phyloP scores from a whole-genome alignment of 2,797 vertebrate species.

The Odontamblyopus lacepedii region DNA sequence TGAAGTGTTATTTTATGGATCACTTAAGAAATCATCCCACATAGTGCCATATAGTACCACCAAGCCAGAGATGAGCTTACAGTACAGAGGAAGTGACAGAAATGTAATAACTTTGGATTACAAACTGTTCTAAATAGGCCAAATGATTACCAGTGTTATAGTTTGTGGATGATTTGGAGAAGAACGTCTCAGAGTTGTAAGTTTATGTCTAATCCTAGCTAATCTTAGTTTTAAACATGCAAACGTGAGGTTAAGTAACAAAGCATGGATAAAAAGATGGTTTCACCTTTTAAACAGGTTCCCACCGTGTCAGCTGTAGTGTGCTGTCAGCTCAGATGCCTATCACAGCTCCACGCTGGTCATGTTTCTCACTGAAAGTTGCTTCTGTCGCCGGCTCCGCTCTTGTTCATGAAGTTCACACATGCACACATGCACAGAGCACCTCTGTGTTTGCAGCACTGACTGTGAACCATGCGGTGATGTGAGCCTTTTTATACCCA shows the following conservation, averaged over 20 bases:
- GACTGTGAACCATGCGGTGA: constrained; percentile 18
- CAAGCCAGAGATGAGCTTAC: too few species aligned
- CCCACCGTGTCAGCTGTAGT: constrained; percentile 64
- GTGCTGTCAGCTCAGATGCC: constrained; percentile 33
- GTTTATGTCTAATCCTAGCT: too few species aligned
- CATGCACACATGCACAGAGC: not conserved
- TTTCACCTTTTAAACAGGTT: not conserved
- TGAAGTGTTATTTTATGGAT: too few species aligned
- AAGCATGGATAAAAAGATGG: not conserved
- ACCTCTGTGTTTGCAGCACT: constrained; percentile 6
- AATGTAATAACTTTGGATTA: too few species aligned
- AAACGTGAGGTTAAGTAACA: not conserved
- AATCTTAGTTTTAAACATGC: not conserved
- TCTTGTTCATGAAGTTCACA: not conserved
- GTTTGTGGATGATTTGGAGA: too few species aligned
- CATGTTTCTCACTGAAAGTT: constrained; percentile 46
- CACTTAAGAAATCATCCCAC: too few species aligned
- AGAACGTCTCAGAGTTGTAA: not conserved
- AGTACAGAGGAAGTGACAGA: too few species aligned
- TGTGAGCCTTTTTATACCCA: constrained; percentile 51
- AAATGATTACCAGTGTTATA: too few species aligned
- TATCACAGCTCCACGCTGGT: constrained; percentile 55
- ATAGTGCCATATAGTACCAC: too few species aligned
- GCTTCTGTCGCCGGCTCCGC: constrained; percentile 15
- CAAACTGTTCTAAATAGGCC: too few species aligned